Conservation (phyloP, 2,113 vertebrate species). For the Catharus fuscescens region DNA sequence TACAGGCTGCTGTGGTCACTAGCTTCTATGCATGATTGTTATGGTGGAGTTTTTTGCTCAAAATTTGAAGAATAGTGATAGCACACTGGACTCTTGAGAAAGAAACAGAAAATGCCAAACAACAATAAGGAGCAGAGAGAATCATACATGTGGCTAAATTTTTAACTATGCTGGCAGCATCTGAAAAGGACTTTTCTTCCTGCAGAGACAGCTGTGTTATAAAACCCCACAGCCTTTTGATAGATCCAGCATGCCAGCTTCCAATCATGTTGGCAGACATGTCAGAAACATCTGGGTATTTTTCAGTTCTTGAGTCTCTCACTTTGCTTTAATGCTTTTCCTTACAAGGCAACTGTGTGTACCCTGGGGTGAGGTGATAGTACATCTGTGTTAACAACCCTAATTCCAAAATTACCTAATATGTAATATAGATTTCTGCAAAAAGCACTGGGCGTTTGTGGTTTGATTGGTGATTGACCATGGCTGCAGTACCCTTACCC, state of each 20-base stretch:
- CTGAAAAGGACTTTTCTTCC: neutral
- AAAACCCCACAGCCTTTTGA: neutral
- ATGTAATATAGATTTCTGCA: neutral
- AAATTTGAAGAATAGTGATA: neutral
- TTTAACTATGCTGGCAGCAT: neutral
- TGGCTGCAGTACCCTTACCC: neutral
- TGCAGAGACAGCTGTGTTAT: neutral
- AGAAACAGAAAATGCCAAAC: neutral
- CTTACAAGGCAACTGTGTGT: neutral
- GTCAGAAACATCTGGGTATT: neutral
- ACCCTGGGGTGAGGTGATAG: neutral
- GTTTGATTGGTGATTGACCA: neutral
- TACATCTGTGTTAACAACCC: neutral
- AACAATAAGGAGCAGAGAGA: neutral
- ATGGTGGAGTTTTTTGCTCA: neutral
- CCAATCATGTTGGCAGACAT: neutral
- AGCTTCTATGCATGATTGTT: neutral
- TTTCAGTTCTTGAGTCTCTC: neutral
- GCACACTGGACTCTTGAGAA: neutral
- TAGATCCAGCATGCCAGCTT: neutral
- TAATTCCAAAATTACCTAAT: neutral
- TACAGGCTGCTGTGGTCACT: neutral
- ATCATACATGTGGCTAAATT: neutral
- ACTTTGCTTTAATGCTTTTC: neutral
- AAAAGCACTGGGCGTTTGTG: neutral